Evolutionary conservation across 2,797 vertebrate species (phyloP).

Genomic region (Melanotaenia parkinsoni): DNA sequence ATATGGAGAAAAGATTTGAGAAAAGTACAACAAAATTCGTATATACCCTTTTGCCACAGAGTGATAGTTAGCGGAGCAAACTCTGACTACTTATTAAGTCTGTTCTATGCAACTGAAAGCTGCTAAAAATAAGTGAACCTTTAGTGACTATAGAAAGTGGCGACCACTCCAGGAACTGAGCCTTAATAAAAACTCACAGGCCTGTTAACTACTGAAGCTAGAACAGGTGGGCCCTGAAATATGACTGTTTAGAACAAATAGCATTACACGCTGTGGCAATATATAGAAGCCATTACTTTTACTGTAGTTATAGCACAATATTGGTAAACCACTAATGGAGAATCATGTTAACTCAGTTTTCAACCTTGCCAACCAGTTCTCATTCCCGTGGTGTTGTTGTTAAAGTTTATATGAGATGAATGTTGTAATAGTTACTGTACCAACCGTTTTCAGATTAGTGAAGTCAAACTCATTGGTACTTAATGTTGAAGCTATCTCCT

Average conservation of each 20-base stretch:
- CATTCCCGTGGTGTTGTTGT: slow-evolving; percentile 77
- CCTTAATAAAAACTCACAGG: slow-evolving; percentile 21
- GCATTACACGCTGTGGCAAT: slow-evolving; percentile 21
- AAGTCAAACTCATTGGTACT: slow-evolving; percentile 66
- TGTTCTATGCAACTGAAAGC: slow-evolving; percentile 15
- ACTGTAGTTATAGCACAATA: slow-evolving; percentile 41
- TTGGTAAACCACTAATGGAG: slow-evolving; percentile 59
- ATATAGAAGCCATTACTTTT: slow-evolving; percentile 24
- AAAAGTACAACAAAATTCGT: background rate
- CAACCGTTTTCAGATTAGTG: slow-evolving; percentile 78
- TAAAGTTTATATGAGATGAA: slow-evolving; percentile 80
- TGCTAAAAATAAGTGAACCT: slow-evolving; percentile 1
- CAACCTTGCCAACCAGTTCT: slow-evolving; percentile 26
- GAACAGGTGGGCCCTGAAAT: slow-evolving; percentile 42
- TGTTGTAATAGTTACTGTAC: slow-evolving; percentile 77
- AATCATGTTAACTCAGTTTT: slow-evolving; percentile 27
- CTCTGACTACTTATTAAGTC: background rate
- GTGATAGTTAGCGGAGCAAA: slow-evolving; percentile 1
- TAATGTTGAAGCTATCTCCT: slow-evolving; percentile 80
- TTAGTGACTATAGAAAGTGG: slow-evolving; percentile 2
- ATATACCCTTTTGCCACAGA: background rate
- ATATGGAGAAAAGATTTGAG: slow-evolving; percentile 3
- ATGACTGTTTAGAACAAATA: slow-evolving; percentile 30
- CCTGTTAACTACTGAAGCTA: slow-evolving; percentile 40
- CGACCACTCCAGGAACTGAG: slow-evolving; percentile 21